Evolutionary conservation across 2,888 invertebrate genomes (phyloP).

Genomic region (Ctenicera cuprea): DNA sequence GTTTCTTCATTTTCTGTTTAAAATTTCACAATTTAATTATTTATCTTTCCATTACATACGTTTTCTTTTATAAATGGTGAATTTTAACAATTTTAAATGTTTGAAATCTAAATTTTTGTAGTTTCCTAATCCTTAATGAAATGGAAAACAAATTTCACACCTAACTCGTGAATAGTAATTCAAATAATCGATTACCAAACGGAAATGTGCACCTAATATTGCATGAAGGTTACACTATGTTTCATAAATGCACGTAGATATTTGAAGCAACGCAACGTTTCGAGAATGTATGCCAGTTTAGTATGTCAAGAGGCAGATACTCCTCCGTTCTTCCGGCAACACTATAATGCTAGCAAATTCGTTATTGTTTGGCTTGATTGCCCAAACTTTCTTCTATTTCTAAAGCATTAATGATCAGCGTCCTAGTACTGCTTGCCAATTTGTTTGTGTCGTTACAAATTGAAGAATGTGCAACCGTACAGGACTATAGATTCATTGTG

Average conservation of each 20-base stretch:
- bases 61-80: no score
- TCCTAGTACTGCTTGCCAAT: neutral
- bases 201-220: conserved; percentile 3
- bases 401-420: neutral
- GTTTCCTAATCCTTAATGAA: no score
- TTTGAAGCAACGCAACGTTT: conserved; percentile 21
- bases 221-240: neutral
- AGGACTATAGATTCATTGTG: no score
- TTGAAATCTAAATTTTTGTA: no score
- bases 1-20: no score
- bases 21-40: no score
- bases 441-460: conserved; percentile 9
- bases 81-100: no score
- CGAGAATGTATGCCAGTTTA: conserved; percentile 57
- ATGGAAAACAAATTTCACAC: no score
- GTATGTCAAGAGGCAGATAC: conserved; percentile 52
- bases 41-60: no score
- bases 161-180: no score
- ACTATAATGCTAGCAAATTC: conserved; percentile 24
- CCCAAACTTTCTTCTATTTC: conserved; percentile 38
- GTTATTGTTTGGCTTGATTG: conserved; percentile 29
- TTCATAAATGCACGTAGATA: neutral
- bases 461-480: no score
- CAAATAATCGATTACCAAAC: neutral
- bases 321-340: conserved; percentile 29